Conservation (phyloP, 2,113 vertebrate genomes). For the Hassar affinis region DNA sequence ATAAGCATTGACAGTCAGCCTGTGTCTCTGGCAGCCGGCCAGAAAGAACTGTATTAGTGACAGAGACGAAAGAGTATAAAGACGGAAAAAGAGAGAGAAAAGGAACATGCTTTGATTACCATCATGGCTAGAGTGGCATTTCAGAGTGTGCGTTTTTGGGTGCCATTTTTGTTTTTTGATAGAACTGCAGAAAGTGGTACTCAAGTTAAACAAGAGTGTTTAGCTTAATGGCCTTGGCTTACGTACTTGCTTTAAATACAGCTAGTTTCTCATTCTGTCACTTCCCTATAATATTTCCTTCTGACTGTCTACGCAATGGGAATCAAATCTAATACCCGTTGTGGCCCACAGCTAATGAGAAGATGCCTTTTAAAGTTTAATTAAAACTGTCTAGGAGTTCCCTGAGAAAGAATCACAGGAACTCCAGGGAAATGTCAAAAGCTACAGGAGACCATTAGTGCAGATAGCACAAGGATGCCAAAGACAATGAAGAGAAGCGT, state of each 20-base stretch:
- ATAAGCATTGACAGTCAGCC: slow-evolving; percentile 43
- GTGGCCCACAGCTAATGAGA: slow-evolving; percentile 4
- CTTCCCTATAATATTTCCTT: not conserved
- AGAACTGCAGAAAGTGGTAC: not conserved
- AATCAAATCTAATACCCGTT: not conserved
- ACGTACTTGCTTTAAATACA: not conserved
- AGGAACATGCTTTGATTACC: slow-evolving; percentile 29
- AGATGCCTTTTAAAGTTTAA: slow-evolving; percentile 15
- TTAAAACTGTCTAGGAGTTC: slow-evolving; percentile 22
- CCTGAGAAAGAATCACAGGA: not conserved
- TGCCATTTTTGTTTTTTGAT: no score
- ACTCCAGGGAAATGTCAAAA: slow-evolving; percentile 8
- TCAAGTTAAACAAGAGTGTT: not conserved
- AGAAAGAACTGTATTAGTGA: slow-evolving; percentile 39
- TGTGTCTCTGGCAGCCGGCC: slow-evolving; percentile 33
- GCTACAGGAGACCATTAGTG: not conserved
- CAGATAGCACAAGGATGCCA: not conserved
- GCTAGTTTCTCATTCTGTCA: not conserved
- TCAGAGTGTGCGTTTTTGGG: no score
- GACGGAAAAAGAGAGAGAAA: not conserved
- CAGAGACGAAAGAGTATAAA: not conserved
- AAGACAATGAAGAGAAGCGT: not conserved
- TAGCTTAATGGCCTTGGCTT: not conserved
- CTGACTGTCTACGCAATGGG: not conserved
- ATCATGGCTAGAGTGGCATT: slow-evolving; percentile 13